Evolutionary conservation across 2,888 invertebrate genomes (phyloP).

Genomic region (Gortyna flavago): DNA sequence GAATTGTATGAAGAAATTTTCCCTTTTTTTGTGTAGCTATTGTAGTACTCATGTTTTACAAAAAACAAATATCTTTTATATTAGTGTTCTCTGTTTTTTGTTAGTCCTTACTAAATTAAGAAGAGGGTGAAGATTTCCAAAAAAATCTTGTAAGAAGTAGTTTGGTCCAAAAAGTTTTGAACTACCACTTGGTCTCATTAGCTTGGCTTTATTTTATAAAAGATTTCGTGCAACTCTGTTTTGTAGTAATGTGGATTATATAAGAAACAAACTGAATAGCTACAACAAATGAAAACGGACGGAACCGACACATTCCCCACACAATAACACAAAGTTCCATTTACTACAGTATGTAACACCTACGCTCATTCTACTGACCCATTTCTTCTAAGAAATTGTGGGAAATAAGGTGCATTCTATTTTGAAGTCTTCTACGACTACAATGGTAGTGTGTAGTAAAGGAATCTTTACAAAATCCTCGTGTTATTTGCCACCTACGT

Average conservation of each 20-base stretch:
- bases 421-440: conserved; percentile 18
- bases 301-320: background rate
- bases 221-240: conserved; percentile 1
- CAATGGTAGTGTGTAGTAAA: conserved; percentile 24
- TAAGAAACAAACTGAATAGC: conserved; percentile 25
- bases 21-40: conserved; percentile 24
- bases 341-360: conserved; percentile 25
- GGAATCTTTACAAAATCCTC: conserved; percentile 29
- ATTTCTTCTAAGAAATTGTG: conserved; percentile 42
- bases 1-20: conserved; percentile 34
- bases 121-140: background rate
- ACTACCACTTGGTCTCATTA: background rate
- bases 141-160: background rate
- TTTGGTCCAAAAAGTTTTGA: background rate
- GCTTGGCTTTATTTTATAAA: background rate
- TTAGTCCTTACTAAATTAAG: background rate
- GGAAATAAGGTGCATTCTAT: conserved; percentile 46
- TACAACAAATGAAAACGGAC: conserved; percentile 37
- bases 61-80: no score
- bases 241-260: conserved; percentile 4
- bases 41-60: no score
- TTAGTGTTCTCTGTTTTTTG: background rate
- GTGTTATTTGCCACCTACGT: conserved; percentile 10
- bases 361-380: conserved; percentile 35
- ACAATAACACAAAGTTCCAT: conserved; percentile 32